A percentile compares a stretch with the other conserved stretches of the same genome.
These are phyloP conservation scores for Halcyon malimbica DNA, from an alignment of 2,113 vertebrate genomes.

Conservation along the genomic window DNA sequence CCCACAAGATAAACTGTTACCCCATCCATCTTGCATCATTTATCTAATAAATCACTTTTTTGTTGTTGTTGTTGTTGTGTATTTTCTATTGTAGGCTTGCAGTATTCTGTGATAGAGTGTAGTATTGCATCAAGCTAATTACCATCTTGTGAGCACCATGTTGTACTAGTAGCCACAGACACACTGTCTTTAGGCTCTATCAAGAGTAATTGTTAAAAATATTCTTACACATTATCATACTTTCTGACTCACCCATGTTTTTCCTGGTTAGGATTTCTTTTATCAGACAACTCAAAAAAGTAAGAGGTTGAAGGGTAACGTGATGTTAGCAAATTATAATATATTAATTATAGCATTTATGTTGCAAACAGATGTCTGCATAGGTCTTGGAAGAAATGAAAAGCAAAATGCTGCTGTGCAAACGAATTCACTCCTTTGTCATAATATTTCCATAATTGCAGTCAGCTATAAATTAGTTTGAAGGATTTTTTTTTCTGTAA, in stretches of 20 bases:
- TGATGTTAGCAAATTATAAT: neutral
- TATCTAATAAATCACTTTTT: neutral
- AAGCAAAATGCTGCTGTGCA: neutral
- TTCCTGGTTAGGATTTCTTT: neutral
- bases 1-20: neutral
- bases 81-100: neutral
- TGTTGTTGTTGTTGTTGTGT: neutral
- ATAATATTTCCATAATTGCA: slow-evolving; percentile 22
- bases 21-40: neutral
- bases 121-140: neutral
- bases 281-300: neutral
- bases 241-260: neutral
- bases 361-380: neutral
- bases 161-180: neutral
- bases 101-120: neutral
- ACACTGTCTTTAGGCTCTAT: neutral
- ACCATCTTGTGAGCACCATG: neutral
- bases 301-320: neutral
- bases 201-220: neutral
- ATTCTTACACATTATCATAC: neutral
- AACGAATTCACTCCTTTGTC: neutral
- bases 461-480: neutral
- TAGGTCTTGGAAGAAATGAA: neutral
- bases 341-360: neutral
- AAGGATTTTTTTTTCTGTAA: neutral